Evolutionary conservation across 2,797 vertebrate species (phyloP).

Genomic region (Stomatorhinus walkeri): DNA sequence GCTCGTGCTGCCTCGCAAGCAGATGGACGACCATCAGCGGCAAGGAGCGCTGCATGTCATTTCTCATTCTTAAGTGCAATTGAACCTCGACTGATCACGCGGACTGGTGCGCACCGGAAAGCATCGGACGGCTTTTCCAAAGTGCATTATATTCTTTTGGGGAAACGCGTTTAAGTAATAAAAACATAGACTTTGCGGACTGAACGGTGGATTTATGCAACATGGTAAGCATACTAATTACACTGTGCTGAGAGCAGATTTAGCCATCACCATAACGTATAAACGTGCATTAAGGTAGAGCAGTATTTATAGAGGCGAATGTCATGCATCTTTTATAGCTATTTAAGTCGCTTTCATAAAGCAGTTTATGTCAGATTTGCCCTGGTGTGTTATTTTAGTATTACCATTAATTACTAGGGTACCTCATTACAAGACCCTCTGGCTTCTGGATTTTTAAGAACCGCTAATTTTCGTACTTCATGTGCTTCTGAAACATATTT

Average conservation of each 20-base stretch:
- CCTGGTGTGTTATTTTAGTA: neutral
- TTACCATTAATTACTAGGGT: neutral
- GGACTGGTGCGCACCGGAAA: neutral
- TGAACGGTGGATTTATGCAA: neutral
- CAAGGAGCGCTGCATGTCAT: constrained; percentile 5
- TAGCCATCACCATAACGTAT: neutral
- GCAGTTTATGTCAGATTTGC: neutral
- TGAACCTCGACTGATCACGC: neutral
- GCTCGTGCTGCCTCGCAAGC: neutral
- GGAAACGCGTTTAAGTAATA: neutral
- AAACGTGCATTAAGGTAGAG: neutral
- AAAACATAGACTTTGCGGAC: neutral
- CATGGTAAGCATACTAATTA: constrained; percentile 11
- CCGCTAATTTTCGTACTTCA: neutral
- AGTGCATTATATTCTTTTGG: neutral
- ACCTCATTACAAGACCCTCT: neutral
- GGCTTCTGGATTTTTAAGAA: neutral
- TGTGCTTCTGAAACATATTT: neutral
- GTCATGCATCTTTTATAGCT: neutral
- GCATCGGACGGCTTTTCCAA: neutral
- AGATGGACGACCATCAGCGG: neutral
- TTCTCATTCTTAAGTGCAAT: constrained; percentile 10
- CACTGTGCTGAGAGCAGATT: neutral
- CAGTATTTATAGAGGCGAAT: neutral
- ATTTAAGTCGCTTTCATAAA: neutral